Conservation (phyloP, 2,113 vertebrate species). For the Ictalurus punctatus region DNA sequence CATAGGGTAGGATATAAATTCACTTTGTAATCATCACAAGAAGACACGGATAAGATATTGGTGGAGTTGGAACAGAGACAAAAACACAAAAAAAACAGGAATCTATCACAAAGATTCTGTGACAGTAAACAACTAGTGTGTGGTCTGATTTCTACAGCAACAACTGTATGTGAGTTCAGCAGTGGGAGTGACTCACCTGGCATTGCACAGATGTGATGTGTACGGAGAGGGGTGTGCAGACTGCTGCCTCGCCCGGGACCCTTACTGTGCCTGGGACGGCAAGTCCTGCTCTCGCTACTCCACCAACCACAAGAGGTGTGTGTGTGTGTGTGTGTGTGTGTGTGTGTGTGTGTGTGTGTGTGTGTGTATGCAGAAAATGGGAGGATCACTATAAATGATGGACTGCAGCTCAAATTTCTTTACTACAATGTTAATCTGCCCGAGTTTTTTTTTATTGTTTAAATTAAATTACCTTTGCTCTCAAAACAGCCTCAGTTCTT, state of each 20-base stretch:
- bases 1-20: neutral
- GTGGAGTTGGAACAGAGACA: neutral
- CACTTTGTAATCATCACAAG: neutral
- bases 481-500: too few relatives aligned
- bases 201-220: conserved; percentile 92
- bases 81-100: neutral
- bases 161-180: conserved; percentile 93
- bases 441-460: too few relatives aligned
- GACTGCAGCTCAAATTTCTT: neutral
- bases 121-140: neutral
- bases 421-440: neutral
- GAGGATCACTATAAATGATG: neutral
- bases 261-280: conserved; percentile 97
- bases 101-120: neutral
- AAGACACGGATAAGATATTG: neutral
- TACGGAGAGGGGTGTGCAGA: conserved; percentile 94
- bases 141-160: conserved; percentile 78
- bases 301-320: conserved; percentile 92
- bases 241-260: conserved; percentile 95
- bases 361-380: neutral
- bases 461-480: too few relatives aligned
- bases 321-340: too few relatives aligned
- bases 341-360: neutral
- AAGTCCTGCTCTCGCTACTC: conserved; percentile 96
- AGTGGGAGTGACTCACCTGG: conserved; percentile 90